Conservation (phyloP, 2,888 invertebrate genomes). For the Lepeophtheirus nordmannii region DNA sequence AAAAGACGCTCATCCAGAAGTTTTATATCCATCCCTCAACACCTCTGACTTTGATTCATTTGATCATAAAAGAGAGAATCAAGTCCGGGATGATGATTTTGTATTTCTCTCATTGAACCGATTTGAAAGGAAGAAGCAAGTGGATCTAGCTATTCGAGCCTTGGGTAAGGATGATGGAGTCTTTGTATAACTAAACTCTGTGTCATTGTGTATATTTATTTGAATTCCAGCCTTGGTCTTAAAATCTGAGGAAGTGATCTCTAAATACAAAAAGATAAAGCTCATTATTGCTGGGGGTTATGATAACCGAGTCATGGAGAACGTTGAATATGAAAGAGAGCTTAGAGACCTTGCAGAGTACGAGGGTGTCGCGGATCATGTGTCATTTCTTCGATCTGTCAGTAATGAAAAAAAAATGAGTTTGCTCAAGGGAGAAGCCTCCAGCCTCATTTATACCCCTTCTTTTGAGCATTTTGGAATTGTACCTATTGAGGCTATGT, state of each 20-base stretch:
- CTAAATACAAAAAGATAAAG: conserved; percentile 41
- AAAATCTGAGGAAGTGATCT: not conserved
- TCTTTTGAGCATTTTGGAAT: conserved; percentile 97
- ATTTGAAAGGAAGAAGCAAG: conserved; percentile 89
- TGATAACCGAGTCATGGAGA: conserved; percentile 70
- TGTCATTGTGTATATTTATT: too few species aligned
- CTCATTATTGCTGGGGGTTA: conserved; percentile 92
- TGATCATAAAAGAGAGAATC: conserved; percentile 32
- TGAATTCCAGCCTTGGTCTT: conserved; percentile 11
- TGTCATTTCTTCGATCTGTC: conserved; percentile 72
- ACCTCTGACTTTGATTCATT: conserved; percentile 49
- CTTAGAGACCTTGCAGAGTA: conserved; percentile 49
- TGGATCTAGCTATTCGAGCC: conserved; percentile 67
- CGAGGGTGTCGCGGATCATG: conserved; percentile 50
- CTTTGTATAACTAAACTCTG: too few species aligned
- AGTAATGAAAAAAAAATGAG: conserved; percentile 66
- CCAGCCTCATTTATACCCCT: conserved; percentile 71
- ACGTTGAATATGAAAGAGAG: conserved; percentile 66
- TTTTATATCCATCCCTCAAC: conserved; percentile 87
- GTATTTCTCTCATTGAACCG: conserved; percentile 87
- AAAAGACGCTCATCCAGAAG: conserved; percentile 47
- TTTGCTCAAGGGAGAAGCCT: conserved; percentile 57
- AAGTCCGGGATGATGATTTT: conserved; percentile 34
- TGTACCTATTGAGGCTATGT: conserved; percentile 97
- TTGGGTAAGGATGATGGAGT: conserved; percentile 44